Conservation (phyloP, 2,888 invertebrate genomes). For the Nemotelus pantherinus region DNA sequence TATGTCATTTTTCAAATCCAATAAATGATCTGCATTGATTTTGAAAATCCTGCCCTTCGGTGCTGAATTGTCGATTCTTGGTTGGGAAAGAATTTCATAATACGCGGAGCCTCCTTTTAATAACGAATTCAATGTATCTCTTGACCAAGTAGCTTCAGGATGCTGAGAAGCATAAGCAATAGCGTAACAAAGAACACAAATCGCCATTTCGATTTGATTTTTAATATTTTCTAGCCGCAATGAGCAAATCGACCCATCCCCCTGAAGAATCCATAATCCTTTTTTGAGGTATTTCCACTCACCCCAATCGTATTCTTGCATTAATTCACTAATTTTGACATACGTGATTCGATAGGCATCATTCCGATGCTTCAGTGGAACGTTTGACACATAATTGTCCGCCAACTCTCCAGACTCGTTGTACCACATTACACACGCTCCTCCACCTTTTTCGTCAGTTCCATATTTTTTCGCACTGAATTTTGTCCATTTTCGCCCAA, state of each 20-base stretch:
- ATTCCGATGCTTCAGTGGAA: constrained; percentile 56
- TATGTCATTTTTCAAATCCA: neutral
- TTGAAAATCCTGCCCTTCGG: neutral
- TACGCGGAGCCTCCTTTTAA: constrained; percentile 46
- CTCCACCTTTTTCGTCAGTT: constrained; percentile 53
- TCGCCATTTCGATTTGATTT: constrained; percentile 41
- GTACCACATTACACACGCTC: constrained; percentile 64
- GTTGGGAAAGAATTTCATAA: neutral
- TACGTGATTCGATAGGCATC: constrained; percentile 60
- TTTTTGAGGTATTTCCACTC: constrained; percentile 57
- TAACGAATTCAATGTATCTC: constrained; percentile 48
- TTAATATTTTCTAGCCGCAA: constrained; percentile 44
- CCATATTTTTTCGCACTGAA: constrained; percentile 45
- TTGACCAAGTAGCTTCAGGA: constrained; percentile 48
- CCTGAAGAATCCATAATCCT: constrained; percentile 63
- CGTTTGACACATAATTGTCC: constrained; percentile 61
- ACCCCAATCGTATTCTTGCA: constrained; percentile 59
- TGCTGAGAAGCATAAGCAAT: constrained; percentile 40
- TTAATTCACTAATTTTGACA: constrained; percentile 59
- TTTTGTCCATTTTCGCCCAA: constrained; percentile 53
- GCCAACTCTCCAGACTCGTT: constrained; percentile 59
- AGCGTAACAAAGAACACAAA: constrained; percentile 47
- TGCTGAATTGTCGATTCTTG: too few relatives aligned
- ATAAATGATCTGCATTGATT: neutral
- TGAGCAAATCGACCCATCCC: constrained; percentile 56